A percentile compares a stretch with the other conserved stretches of the same genome.
phyloP scores from a whole-genome alignment of 2,888 invertebrate species.

The Eupithecia dodoneata region DNA sequence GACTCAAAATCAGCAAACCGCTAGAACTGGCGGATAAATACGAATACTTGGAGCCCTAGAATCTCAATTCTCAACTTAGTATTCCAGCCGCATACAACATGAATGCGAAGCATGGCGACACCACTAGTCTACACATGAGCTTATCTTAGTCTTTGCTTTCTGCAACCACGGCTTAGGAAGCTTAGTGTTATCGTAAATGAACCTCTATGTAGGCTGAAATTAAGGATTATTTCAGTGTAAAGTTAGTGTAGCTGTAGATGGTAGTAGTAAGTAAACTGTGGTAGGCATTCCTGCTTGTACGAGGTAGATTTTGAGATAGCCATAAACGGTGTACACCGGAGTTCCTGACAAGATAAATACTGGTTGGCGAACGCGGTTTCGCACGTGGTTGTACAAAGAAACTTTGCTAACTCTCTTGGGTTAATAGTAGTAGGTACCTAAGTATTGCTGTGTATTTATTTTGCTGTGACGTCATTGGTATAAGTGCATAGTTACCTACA shows the following conservation, averaged over 20 bases:
- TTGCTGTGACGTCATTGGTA: no score
- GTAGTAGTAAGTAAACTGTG: not conserved
- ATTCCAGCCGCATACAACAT: not conserved
- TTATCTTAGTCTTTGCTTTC: conserved; percentile 5
- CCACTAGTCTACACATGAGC: not conserved
- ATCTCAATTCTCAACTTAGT: conserved; percentile 1
- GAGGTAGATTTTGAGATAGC: conserved; percentile 1
- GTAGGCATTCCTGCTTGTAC: not conserved
- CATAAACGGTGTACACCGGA: not conserved
- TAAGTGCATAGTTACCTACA: no score
- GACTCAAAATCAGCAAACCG: not conserved
- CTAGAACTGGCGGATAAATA: not conserved
- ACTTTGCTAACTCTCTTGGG: no score
- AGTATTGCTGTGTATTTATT: no score
- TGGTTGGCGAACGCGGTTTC: not conserved
- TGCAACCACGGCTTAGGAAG: not conserved
- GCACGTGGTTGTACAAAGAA: not conserved
- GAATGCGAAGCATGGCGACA: conserved; percentile 12
- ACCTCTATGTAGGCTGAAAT: not conserved
- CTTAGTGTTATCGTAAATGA: not conserved
- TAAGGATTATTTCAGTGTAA: not conserved
- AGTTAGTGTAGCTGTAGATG: not conserved
- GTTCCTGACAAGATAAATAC: not conserved
- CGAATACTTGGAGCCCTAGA: not conserved
- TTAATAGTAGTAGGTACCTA: no score